Conservation (phyloP, 2,797 vertebrate genomes). For the Peromyscus attwateri region DNA sequence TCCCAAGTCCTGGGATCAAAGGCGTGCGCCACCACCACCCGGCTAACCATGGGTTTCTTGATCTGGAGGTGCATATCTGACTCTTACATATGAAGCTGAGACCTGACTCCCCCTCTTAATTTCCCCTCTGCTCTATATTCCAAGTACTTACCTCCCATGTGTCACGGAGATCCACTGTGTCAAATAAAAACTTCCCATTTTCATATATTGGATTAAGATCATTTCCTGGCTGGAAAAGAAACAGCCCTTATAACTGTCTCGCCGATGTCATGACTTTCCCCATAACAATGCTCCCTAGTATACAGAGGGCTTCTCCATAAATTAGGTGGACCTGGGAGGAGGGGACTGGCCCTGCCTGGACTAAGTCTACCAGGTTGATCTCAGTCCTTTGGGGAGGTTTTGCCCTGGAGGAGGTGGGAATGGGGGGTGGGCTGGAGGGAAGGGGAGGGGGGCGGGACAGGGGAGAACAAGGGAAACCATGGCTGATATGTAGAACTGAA, state of each 20-base stretch:
- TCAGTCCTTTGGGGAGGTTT: no score
- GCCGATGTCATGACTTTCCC: neutral
- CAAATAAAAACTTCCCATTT: neutral
- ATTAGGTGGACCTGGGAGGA: neutral
- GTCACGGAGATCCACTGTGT: slow-evolving; percentile 46
- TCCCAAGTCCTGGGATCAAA: no score
- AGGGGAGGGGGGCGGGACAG: no score
- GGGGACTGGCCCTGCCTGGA: no score
- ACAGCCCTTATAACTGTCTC: neutral
- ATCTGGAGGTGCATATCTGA: neutral
- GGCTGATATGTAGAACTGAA: no score
- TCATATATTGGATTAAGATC: neutral
- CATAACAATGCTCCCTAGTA: neutral
- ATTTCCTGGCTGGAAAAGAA: slow-evolving; percentile 1
- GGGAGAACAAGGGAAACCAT: no score
- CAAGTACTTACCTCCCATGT: neutral
- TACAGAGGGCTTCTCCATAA: neutral
- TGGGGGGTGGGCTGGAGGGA: no score
- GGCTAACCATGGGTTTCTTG: neutral
- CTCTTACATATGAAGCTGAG: neutral
- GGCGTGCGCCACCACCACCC: no score
- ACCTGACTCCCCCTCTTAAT: neutral
- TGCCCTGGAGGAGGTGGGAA: no score
- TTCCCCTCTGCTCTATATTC: neutral
- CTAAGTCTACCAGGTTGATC: no score